A percentile compares a stretch with the other conserved stretches of the same genome.
Conservation (phyloP, 2,797 vertebrate genomes). For the Lepus townsendii region DNA sequence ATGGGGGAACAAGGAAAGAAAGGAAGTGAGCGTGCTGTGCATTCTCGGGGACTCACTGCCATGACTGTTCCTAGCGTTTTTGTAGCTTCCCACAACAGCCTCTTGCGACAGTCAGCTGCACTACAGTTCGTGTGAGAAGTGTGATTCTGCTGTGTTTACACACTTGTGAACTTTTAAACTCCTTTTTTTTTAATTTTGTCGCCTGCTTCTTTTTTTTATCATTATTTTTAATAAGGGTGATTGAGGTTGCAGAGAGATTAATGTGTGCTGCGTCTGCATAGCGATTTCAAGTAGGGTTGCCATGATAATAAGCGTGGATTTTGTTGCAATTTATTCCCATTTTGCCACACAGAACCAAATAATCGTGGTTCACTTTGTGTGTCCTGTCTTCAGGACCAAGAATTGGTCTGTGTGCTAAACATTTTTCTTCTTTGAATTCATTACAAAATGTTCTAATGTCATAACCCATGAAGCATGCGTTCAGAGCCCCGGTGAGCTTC, state of each 20-base stretch:
- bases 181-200: constrained; percentile 88
- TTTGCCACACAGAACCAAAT: background rate
- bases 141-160: constrained; percentile 94
- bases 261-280: constrained; percentile 95
- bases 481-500: background rate
- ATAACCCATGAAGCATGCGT: background rate
- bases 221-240: constrained; percentile 93
- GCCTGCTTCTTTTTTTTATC: constrained; percentile 91
- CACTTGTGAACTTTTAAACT: constrained; percentile 94
- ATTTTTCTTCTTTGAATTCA: background rate
- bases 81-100: constrained; percentile 93
- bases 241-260: constrained; percentile 94
- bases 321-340: background rate
- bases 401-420: constrained; percentile 8
- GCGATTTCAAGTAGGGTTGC: constrained; percentile 95
- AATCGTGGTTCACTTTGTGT: background rate
- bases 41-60: constrained; percentile 92
- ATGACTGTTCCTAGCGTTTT: constrained; percentile 93
- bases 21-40: constrained; percentile 89
- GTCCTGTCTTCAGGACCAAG: background rate
- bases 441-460: constrained; percentile 30
- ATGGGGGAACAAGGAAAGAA: constrained; percentile 70
- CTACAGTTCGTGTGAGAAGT: constrained; percentile 93
- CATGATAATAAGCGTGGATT: constrained; percentile 90
- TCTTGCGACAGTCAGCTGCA: constrained; percentile 91